Evolutionary conservation across 2,888 invertebrate species (phyloP).

Genomic region (Drosophila parthenogenetica): DNA sequence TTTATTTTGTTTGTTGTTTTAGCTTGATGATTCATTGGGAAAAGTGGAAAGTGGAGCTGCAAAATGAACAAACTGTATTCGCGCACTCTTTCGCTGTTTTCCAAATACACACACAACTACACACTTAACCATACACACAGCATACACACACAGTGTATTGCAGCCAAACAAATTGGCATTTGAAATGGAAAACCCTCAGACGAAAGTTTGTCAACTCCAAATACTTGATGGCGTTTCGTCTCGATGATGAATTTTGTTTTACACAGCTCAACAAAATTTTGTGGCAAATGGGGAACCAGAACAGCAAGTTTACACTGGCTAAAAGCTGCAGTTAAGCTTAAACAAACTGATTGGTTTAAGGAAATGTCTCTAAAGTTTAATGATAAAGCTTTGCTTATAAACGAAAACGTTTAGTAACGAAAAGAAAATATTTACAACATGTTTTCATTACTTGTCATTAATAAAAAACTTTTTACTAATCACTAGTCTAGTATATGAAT

Average conservation of each 20-base stretch:
- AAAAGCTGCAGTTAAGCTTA: background rate
- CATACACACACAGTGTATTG: constrained; percentile 6
- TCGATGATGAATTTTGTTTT: constrained; percentile 60
- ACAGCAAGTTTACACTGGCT: background rate
- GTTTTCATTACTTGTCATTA: too few species aligned
- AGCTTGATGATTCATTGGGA: constrained; percentile 75
- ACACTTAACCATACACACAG: constrained; percentile 16
- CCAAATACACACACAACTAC: constrained; percentile 20
- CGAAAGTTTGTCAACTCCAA: constrained; percentile 63
- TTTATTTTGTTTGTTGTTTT: constrained; percentile 41
- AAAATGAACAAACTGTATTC: constrained; percentile 57
- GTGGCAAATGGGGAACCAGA: background rate
- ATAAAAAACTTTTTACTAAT: too few species aligned
- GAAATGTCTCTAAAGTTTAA: background rate
- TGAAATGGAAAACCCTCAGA: constrained; percentile 20
- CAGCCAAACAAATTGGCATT: constrained; percentile 16
- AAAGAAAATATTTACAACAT: too few species aligned
- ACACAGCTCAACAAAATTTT: constrained; percentile 11
- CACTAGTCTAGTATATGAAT: too few species aligned
- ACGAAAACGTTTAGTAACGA: too few species aligned
- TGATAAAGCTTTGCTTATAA: background rate
- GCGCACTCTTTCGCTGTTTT: constrained; percentile 25
- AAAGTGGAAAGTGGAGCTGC: constrained; percentile 63
- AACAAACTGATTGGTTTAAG: background rate
- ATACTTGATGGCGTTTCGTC: constrained; percentile 58